Evolutionary conservation across 2,797 vertebrate genomes (phyloP), one percentile per base, ranked within the genome.

Genomic region (Cynopterus sphinx): DNA sequence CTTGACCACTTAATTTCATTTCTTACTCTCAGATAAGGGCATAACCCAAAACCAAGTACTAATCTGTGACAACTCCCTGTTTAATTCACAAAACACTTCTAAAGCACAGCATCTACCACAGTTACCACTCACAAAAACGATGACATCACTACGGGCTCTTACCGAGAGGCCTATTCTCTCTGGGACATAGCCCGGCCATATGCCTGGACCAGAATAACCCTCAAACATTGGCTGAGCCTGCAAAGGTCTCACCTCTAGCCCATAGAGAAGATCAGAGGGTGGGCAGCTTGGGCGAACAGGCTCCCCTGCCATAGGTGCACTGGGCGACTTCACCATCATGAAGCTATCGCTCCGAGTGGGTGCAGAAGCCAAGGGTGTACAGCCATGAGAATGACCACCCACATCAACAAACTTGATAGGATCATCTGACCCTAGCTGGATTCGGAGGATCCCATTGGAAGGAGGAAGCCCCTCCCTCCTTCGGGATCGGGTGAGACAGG

Each of bases 381-480:
- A 97, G 94, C 97, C 96, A 19, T 97, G 97, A 79, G 97, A 96
- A 91, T 97, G 96, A 95, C 98, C 98, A 83, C 98, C 97, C 90
- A 98, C 97, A 83, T 98, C 98, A 89, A 98, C 98, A 96, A 98
- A 98, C 96, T 98, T 98, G 97, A 98, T 98, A 92, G 98, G 98
- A 67, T 98, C 98, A 79, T 98, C 98, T 87, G 98, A 98, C 96
- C 98, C 98, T 77, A 98, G 98, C 86, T 98, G 98, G 93, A 98
- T 98, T 87, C 98, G 97, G 31, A 98, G 98, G 96, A 98, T 98
- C 91, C 95, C 97, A 94, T 90, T 98, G 90, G 97, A 97, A 91
- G 93, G 95, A 90, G 96, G 96, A 94, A 97, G 97, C 36, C 97
- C 97, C 83, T 97, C 96, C 97, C 97, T 97, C 94, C 97, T 94